Percentiles rank a stretch among this genome's conserved stretches.
These are phyloP conservation scores for Glossophaga mutica DNA, from an alignment of 2,797 vertebrate genomes.

Conservation along the genomic window DNA sequence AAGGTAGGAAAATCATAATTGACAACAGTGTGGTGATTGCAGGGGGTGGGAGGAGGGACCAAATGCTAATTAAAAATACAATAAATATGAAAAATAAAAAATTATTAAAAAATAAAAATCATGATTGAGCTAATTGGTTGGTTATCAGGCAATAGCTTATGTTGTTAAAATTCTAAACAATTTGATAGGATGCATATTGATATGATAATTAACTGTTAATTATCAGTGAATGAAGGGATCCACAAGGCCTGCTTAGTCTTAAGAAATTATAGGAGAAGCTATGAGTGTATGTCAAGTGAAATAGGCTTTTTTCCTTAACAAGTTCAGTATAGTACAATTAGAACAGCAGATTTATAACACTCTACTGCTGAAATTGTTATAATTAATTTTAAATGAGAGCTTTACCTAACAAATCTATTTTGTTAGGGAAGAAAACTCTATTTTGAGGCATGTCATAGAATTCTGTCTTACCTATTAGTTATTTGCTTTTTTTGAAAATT, in stretches of 20 bases:
- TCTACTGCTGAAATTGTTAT: background rate
- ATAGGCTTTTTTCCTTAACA: background rate
- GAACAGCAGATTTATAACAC: background rate
- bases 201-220: background rate
- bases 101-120: background rate
- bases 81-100: background rate
- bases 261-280: background rate
- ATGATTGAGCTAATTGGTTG: background rate
- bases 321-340: background rate
- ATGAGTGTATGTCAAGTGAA: background rate
- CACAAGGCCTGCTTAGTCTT: background rate
- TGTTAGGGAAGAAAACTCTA: background rate
- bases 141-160: background rate
- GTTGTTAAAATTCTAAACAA: conserved; percentile 20
- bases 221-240: background rate
- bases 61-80: background rate
- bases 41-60: background rate
- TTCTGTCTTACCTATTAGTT: background rate
- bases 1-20: background rate
- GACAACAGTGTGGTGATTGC: background rate
- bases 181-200: background rate
- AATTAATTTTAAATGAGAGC: background rate
- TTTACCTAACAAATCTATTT: background rate
- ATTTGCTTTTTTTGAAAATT: background rate
- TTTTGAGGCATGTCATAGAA: background rate